Evolutionary conservation across 2,113 vertebrate genomes (phyloP), one percentile per base, ranked within the genome.

Genomic region (Anhinga rufa): DNA sequence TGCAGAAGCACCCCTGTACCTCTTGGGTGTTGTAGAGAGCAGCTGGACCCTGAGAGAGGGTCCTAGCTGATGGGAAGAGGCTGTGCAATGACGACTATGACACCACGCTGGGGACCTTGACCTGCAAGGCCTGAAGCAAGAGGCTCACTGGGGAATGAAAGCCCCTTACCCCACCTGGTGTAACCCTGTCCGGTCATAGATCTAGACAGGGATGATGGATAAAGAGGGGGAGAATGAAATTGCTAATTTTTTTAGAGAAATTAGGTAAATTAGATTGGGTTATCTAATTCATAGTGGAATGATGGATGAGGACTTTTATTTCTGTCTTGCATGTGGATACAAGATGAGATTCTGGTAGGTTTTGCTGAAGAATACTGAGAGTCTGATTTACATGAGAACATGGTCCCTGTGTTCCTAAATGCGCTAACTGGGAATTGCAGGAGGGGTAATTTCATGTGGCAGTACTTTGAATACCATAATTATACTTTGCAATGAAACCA

Each of bases 201-300:
- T 28, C 54, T 52, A 52, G 68, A 52, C 77, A 44, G 36, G 31
- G 19, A 86, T 93, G 94, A 89, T 92, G 49, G 74, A 92, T 93
- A 95, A 97, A 85, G 74, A 88, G 83, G 61, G 20, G 87, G 62
- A 90, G 83, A 93, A 90, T 77, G 49, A 79, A 89, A 92, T 79
- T 79, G 80, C 83, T 89, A 48, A 9, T 78, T 93, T 93, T 84
- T 58, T 82, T 20, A 60, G 70, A 62, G 54, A 94, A 94, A 95
- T 96, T 88, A 92, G 70, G 71, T 32, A 82, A 91, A 93, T 96
- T 91, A 85, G 46, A 54, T 95, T 70, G 86, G 69, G 49, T 89
- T 94, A 91, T 89, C 57, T 93, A 93, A 96, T 95, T 86, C 93
- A 90, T 94, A 84, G 58, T 77, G 44, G 70, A 82, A 92, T 94